These are phyloP conservation scores for Hephaestus fuliginosus DNA, from an alignment of 2,797 vertebrate species.

Conservation along the genomic window DNA sequence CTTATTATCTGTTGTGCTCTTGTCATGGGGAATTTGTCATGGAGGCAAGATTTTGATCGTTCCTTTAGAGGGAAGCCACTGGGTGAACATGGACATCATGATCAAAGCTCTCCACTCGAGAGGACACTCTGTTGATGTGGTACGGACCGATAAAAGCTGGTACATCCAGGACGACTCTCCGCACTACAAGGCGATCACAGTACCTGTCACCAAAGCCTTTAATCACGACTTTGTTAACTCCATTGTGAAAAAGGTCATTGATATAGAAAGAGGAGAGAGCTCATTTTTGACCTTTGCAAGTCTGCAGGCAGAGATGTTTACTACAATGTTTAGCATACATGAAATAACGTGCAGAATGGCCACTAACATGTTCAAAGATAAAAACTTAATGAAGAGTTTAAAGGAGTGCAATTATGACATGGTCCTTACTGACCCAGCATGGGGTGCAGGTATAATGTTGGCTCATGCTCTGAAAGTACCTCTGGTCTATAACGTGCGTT, in stretches of 20 bases:
- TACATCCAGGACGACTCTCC: constrained; percentile 60
- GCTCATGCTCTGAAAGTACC: constrained; percentile 77
- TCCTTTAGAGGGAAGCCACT: constrained; percentile 80
- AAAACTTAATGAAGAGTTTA: constrained; percentile 63
- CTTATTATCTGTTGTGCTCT: constrained; percentile 11
- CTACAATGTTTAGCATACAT: constrained; percentile 48
- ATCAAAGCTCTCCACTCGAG: constrained; percentile 69
- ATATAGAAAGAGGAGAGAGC: constrained; percentile 55
- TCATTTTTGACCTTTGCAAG: constrained; percentile 40
- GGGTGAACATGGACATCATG: constrained; percentile 79
- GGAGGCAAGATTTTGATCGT: constrained; percentile 66
- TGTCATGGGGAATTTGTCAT: constrained; percentile 33
- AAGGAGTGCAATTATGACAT: constrained; percentile 67
- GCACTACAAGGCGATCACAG: constrained; percentile 63
- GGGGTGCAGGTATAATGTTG: constrained; percentile 71
- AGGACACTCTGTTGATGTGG: constrained; percentile 69
- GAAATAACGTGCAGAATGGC: constrained; percentile 62
- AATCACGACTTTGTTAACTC: constrained; percentile 63
- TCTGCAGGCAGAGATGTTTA: constrained; percentile 65
- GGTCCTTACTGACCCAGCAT: constrained; percentile 74
- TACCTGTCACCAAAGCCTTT: constrained; percentile 59
- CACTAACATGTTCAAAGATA: constrained; percentile 59
- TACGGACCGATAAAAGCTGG: constrained; percentile 70
- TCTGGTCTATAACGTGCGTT: constrained; percentile 69
- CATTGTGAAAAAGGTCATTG: constrained; percentile 53